phyloP scores from a whole-genome alignment of 1,140 invertebrate species.

The Apis laboriosa region DNA sequence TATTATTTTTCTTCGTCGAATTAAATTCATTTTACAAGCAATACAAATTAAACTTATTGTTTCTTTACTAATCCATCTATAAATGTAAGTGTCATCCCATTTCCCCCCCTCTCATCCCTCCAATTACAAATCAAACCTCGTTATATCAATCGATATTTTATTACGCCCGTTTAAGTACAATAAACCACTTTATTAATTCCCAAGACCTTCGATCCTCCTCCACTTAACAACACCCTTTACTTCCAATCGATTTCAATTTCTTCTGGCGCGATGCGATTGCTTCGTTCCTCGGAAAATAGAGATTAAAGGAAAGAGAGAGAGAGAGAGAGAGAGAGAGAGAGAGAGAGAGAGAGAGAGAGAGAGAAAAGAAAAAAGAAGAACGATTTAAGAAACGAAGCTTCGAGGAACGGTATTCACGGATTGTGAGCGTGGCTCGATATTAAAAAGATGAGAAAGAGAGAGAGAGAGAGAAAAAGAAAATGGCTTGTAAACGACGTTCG shows the following conservation, averaged over 20 bases:
- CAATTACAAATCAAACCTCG: not conserved
- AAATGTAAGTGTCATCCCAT: no score
- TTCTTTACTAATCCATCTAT: no score
- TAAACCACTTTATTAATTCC: not conserved
- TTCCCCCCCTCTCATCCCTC: not conserved
- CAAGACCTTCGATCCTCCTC: no score
- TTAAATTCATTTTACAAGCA: no score
- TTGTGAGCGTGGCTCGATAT: conserved; percentile 7
- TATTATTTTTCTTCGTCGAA: no score
- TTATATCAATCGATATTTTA: not conserved
- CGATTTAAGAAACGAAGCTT: not conserved
- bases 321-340: no score
- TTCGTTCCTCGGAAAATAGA: not conserved
- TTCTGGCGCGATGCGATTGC: not conserved
- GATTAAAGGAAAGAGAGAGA: not conserved
- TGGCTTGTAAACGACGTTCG: not conserved
- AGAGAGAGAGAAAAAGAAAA: not conserved
- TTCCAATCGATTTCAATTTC: conserved; percentile 1
- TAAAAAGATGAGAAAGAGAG: not conserved
- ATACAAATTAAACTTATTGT: no score
- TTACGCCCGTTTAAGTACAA: not conserved
- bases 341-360: no score
- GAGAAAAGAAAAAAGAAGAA: no score
- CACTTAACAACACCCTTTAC: not conserved
- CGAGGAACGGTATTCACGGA: not conserved